Evolutionary conservation across 2,797 vertebrate genomes (phyloP).

Genomic region (Liparis tanakae): DNA sequence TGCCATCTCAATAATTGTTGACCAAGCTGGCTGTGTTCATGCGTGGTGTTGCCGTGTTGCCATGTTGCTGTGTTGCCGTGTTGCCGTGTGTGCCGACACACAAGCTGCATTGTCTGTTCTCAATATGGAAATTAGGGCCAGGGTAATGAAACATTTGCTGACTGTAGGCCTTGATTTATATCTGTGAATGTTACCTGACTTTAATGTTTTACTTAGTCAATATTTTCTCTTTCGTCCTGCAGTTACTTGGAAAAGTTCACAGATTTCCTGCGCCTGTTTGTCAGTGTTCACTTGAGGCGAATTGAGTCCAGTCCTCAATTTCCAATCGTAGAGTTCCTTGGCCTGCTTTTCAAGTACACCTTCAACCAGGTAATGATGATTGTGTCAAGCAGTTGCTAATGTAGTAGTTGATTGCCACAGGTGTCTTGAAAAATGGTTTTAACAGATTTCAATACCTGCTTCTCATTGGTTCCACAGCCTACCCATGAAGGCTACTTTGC

Average conservation of each 20-base stretch:
- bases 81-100: not conserved
- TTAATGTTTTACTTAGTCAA: not conserved
- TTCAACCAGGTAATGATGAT: conserved; percentile 93
- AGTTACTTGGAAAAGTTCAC: conserved; percentile 99
- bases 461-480: conserved; percentile 81
- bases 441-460: not conserved
- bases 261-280: conserved; percentile 97
- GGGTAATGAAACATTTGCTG: not conserved
- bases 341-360: conserved; percentile 96
- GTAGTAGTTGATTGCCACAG: not conserved
- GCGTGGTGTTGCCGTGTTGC: not conserved
- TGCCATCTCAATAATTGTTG: not conserved
- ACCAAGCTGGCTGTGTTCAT: not conserved
- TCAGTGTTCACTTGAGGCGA: conserved; percentile 94
- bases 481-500: conserved; percentile 98
- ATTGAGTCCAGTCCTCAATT: conserved; percentile 98
- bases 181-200: not conserved
- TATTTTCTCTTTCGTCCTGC: conserved; percentile 46
- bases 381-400: not conserved
- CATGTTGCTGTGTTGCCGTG: no score
- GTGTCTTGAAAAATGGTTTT: not conserved
- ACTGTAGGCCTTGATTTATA: not conserved
- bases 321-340: conserved; percentile 96
- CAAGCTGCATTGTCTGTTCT: not conserved
- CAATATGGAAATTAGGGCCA: not conserved